phyloP scores from a whole-genome alignment of 2,888 invertebrate species.

The Drosophila borealis region DNA sequence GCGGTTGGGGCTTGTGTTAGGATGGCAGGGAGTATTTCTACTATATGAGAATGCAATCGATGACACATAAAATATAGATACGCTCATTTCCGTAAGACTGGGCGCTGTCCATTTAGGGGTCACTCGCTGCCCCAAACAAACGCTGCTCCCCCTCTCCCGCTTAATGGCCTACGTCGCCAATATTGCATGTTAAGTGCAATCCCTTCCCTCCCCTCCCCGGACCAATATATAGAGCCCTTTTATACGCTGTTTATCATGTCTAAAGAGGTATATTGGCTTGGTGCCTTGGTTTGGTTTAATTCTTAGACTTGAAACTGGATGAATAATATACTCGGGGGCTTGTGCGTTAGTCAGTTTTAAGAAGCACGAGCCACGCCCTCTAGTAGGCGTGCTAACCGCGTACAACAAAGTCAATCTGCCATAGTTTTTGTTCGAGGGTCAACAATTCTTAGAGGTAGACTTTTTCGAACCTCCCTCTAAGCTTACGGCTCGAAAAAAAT shows the following conservation, averaged over 20 bases:
- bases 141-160: background rate
- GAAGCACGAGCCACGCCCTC: too few relatives aligned
- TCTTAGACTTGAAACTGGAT: too few relatives aligned
- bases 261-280: background rate
- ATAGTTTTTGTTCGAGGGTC: too few relatives aligned
- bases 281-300: too few relatives aligned
- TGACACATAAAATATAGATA: conserved; percentile 68
- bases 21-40: background rate
- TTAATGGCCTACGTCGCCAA: conserved; percentile 26
- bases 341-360: too few relatives aligned
- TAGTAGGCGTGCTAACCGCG: too few relatives aligned
- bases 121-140: conserved; percentile 16
- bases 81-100: conserved; percentile 44
- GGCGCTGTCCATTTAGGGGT: conserved; percentile 20
- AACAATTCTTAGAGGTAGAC: too few relatives aligned
- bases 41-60: conserved; percentile 56
- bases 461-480: too few relatives aligned
- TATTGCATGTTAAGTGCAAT: conserved; percentile 50
- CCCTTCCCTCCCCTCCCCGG: background rate
- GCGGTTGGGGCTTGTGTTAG: background rate
- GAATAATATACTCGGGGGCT: too few relatives aligned
- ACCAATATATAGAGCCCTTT: background rate
- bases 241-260: background rate
- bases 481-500: too few relatives aligned
- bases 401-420: too few relatives aligned